Conservation (phyloP, 1,140 invertebrate species). For the Elymnias hypermnestra region DNA sequence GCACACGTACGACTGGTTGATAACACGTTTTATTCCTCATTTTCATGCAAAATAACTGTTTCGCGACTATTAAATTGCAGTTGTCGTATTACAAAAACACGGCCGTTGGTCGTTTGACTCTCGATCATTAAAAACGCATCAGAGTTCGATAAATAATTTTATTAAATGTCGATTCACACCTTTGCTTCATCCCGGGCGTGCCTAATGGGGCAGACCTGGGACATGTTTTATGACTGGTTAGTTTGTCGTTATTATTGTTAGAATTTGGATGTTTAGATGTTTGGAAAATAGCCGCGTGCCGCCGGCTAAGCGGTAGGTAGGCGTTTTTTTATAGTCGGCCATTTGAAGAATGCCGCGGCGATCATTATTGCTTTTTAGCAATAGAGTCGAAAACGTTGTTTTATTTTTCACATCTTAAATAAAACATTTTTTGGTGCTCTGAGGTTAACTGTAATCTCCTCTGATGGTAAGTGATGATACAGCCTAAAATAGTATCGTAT, state of each 20-base stretch:
- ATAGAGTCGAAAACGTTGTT: background rate
- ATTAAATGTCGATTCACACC: conserved; percentile 70
- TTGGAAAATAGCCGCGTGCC: conserved; percentile 6
- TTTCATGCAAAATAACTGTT: conserved; percentile 37
- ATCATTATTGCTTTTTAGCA: conserved; percentile 16
- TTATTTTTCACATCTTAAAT: background rate
- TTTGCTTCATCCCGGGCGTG: conserved; percentile 40
- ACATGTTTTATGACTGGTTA: conserved; percentile 29
- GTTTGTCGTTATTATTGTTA: conserved; percentile 28
- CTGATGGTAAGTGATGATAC: too few relatives aligned
- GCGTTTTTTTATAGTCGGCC: conserved; percentile 15
- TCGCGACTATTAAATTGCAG: conserved; percentile 25
- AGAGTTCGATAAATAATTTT: conserved; percentile 59
- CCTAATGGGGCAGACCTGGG: conserved; percentile 42
- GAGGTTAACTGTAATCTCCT: too few relatives aligned
- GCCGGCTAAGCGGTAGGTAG: conserved; percentile 19
- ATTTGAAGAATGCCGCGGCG: conserved; percentile 17
- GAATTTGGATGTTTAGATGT: conserved; percentile 14
- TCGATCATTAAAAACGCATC: conserved; percentile 65
- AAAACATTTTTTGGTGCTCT: too few relatives aligned
- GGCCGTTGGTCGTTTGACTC: conserved; percentile 24
- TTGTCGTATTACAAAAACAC: conserved; percentile 33
- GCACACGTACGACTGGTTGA: background rate
- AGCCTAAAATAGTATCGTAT: too few relatives aligned
- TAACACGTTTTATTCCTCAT: conserved; percentile 16